These are phyloP conservation scores for Abrostola triplasia DNA, from an alignment of 2,888 invertebrate species.

Conservation along the genomic window DNA sequence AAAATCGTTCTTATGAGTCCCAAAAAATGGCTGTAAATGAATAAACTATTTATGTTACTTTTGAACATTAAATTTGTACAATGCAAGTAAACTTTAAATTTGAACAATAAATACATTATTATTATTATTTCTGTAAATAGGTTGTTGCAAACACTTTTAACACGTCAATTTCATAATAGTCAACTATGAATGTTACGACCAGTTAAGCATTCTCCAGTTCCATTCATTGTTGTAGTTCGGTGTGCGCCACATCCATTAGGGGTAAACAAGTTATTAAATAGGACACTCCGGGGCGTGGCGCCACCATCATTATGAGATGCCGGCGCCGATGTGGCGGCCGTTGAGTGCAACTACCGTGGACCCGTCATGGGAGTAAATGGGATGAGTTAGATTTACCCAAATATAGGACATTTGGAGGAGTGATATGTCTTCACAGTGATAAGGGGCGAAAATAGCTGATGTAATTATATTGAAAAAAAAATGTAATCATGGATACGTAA, in stretches of 20 bases:
- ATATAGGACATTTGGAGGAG: constrained; percentile 1
- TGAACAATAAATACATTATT: too few relatives aligned
- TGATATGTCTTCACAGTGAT: not conserved
- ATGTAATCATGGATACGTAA: too few relatives aligned
- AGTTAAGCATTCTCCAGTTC: not conserved
- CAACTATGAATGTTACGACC: too few relatives aligned
- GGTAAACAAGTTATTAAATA: constrained; percentile 80
- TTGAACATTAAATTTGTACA: too few relatives aligned
- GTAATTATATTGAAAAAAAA: too few relatives aligned
- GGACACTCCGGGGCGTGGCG: constrained; percentile 71
- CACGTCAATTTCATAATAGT: too few relatives aligned
- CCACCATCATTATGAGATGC: constrained; percentile 65
- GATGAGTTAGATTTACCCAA: constrained; percentile 8
- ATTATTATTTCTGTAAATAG: too few relatives aligned
- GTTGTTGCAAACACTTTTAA: too few relatives aligned
- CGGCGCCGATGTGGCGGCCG: constrained; percentile 63
- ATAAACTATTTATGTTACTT: too few relatives aligned
- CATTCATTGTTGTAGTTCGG: constrained; percentile 38
- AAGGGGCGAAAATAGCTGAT: not conserved
- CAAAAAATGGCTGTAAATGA: too few relatives aligned
- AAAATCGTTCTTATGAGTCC: too few relatives aligned
- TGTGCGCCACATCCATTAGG: constrained; percentile 56
- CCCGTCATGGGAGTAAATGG: constrained; percentile 21
- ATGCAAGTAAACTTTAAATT: too few relatives aligned
- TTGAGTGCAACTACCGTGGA: constrained; percentile 36